Evolutionary conservation across 2,113 vertebrate species (phyloP).

Genomic region (Neogale vison): DNA sequence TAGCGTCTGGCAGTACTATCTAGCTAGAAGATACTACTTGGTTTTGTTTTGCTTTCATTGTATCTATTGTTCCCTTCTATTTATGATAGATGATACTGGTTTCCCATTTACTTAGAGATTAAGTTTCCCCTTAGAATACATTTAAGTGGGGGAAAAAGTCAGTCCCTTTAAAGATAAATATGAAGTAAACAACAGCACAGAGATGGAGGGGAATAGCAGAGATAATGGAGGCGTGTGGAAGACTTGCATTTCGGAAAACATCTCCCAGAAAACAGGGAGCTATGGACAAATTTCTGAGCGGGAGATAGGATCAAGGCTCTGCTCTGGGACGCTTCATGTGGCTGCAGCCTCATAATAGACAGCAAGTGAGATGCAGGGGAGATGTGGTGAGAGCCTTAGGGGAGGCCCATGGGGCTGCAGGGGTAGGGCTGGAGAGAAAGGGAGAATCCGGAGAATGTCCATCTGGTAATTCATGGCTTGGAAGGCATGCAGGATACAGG

Average conservation of each 20-base stretch:
- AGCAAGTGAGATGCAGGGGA: not conserved
- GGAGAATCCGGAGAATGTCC: not conserved
- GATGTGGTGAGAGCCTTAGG: not conserved
- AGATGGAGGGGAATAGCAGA: not conserved
- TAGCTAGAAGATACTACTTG: not conserved
- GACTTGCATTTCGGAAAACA: not conserved
- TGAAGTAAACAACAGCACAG: constrained; percentile 11
- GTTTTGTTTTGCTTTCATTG: constrained; percentile 36
- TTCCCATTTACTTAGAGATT: constrained; percentile 70
- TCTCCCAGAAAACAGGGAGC: not conserved
- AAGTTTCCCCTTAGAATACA: constrained; percentile 52
- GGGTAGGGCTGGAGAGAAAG: not conserved
- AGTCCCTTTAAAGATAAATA: constrained; percentile 62
- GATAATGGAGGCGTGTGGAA: not conserved
- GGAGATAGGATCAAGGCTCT: constrained; percentile 8
- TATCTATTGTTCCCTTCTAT: constrained; percentile 54
- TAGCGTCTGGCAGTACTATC: not conserved
- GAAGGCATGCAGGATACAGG: not conserved
- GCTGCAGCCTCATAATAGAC: not conserved
- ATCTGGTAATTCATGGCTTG: not conserved
- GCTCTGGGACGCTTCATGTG: not conserved
- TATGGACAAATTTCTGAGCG: not conserved
- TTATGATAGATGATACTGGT: constrained; percentile 61
- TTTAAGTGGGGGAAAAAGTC: constrained; percentile 14
- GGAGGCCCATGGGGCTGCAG: not conserved